Base-by-base conservation (phyloP, 2,797 vertebrate genomes). In the Oryzias sinensis region DNA sequence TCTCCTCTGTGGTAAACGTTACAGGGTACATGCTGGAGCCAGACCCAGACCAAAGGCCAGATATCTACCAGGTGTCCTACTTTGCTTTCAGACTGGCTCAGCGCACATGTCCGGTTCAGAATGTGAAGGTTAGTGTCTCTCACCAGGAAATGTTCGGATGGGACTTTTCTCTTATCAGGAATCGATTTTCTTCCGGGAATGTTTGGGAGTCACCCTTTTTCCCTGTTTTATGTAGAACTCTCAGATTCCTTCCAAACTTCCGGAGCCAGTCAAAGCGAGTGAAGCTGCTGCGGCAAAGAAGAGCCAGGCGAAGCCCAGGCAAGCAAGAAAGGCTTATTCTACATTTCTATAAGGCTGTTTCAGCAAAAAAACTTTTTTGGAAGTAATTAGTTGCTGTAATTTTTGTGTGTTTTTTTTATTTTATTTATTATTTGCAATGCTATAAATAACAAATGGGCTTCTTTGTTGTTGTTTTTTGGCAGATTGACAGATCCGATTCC, bases 1-100 rank as follows among this genome's bases (percentile, higher is more conserved):
- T 40, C 64, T 48, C 11, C 14, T 24, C 20, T 2, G 0, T 33
- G 13, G n/a, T 61, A 7, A 9, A 8, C 80, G 60, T 81, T 66
- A 62, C 81, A 98, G 97, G 97, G 47, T 99, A 98, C 79, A 99
- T 97, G 96, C 91, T 99, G 78, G 97, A 99, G 77, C 96, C 96
- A 65, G 96, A 99, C 76, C 95, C 96, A 17, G 97, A 98, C 73
- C 95, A 94, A 86, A 93, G 97, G 69, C 97, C 97, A 8, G 97
- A 99, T 82, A 96, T 99, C 87, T 99, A 95, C 89, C 97, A 95
- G 80, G 94, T 98, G 71, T 98, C 97, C 76, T 88, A 93, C 90
- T 97, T 97, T 87, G 94, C 96, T 58, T 99, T 97, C 89, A 97
- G 94, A 76, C 84, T 94, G 49, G 92, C 93, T 55, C 94, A 95